Base-by-base conservation (phyloP, 2,888 invertebrate species). In the Drosophila macrospina region DNA sequence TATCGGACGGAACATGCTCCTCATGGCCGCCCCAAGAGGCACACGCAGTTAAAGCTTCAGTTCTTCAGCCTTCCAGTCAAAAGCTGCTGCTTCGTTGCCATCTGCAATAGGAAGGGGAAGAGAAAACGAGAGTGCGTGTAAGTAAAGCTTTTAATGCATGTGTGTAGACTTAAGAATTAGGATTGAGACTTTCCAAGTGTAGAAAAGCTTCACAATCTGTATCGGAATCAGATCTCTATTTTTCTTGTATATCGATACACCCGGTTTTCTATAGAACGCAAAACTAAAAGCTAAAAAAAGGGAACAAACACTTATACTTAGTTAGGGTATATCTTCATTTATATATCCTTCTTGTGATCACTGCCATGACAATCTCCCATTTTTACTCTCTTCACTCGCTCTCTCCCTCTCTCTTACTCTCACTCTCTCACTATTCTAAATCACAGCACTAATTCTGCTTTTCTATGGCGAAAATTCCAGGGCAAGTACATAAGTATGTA, bases 1-100 rank as follows among this genome's bases (percentile, higher is more conserved):
- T 61, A 92, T 90, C 52, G 92, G 91, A 77, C 87, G 90, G 76
- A 91, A 91, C 92, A 92, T 92, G 70, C 86, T 88, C 54, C 51
- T 64, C 63, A 69, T 66, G 61, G 34, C 71, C 57, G 74, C 59
- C 78, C 69, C 54, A 48, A 52, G 34, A 41, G 60, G 52, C 48
- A 26, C 41, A 36, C 42, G 32, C 37, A 71, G 26, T 44, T 13
- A 26, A 4, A 7, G 6, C n/a, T 55, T 55, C 45, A 78, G 13
- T 73, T 42, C 37, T 34, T 60, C 16, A 47, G 42, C 54, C 74
- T 34, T 28, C 45, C 55, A 51, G 41, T 45, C 37, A 60, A 69
- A n/a, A 20, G 62, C 41, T 52, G 62, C 39, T 8, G 62, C 39
- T 44, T 10, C 6, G 44, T 45, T 28, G 55, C 62, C 75, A 76